Evolutionary conservation across 2,113 vertebrate genomes (phyloP).

Genomic region (Synodontis membranacea): DNA sequence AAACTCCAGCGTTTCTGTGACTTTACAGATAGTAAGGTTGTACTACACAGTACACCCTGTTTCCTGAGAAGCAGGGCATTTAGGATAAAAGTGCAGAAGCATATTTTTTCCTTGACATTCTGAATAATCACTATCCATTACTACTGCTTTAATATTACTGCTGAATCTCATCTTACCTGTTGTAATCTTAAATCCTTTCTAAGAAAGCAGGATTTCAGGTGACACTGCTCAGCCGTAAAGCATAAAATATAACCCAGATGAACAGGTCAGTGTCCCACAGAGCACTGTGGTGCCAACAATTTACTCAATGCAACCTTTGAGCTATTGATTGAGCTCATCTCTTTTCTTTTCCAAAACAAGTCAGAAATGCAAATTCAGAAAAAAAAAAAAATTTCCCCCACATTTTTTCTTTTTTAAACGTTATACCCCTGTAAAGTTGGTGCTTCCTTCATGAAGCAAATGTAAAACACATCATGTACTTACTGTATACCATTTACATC

Average conservation of each 20-base stretch:
- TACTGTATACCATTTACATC: too few species aligned
- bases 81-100: not conserved
- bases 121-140: not conserved
- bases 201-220: constrained; percentile 4
- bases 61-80: not conserved
- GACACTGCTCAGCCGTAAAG: constrained; percentile 15
- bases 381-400: too few species aligned
- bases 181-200: constrained; percentile 21
- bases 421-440: not conserved
- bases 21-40: not conserved
- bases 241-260: constrained; percentile 2
- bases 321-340: constrained; percentile 62
- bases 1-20: not conserved
- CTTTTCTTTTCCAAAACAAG: not conserved
- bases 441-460: not conserved
- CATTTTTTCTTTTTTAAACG: not conserved
- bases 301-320: constrained; percentile 70
- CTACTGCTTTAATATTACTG: not conserved
- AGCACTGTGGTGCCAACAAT: constrained; percentile 46
- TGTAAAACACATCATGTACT: not conserved
- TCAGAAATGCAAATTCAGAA: not conserved
- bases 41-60: not conserved
- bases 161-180: constrained; percentile 45
- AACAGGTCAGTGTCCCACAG: constrained; percentile 68
- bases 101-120: not conserved